Conservation (phyloP, 2,888 invertebrate species). For the Serripes groenlandicus region DNA sequence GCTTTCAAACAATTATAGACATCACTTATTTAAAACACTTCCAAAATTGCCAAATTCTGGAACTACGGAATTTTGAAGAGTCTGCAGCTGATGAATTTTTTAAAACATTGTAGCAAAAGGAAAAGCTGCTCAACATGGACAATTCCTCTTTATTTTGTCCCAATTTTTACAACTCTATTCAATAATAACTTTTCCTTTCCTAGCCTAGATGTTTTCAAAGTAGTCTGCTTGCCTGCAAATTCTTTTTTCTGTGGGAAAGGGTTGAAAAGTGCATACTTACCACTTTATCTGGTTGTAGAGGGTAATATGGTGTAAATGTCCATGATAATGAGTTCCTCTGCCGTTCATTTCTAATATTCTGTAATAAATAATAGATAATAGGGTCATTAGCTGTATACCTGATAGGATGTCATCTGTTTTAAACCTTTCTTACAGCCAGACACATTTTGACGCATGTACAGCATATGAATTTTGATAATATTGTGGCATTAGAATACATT, state of each 20-base stretch:
- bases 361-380: constrained; percentile 10
- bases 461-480: no score
- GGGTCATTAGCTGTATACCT: no score
- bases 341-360: constrained; percentile 43
- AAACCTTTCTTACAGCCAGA: no score
- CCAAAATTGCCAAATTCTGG: no score
- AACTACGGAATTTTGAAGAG: background rate
- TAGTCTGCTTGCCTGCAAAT: background rate
- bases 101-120: background rate
- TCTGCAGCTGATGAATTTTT: background rate
- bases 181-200: background rate
- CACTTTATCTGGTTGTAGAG: constrained; percentile 24
- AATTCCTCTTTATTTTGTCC: background rate
- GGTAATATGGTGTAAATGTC: constrained; percentile 43
- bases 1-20: no score
- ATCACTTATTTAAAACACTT: no score
- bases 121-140: background rate
- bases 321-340: constrained; percentile 34
- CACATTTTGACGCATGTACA: no score
- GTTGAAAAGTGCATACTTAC: constrained; percentile 30
- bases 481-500: no score
- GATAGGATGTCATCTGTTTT: no score
- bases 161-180: background rate
- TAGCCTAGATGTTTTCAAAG: background rate
- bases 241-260: background rate